phyloP scores from a whole-genome alignment of 1,140 invertebrate genomes.

The Aphelenchoides avenae region DNA sequence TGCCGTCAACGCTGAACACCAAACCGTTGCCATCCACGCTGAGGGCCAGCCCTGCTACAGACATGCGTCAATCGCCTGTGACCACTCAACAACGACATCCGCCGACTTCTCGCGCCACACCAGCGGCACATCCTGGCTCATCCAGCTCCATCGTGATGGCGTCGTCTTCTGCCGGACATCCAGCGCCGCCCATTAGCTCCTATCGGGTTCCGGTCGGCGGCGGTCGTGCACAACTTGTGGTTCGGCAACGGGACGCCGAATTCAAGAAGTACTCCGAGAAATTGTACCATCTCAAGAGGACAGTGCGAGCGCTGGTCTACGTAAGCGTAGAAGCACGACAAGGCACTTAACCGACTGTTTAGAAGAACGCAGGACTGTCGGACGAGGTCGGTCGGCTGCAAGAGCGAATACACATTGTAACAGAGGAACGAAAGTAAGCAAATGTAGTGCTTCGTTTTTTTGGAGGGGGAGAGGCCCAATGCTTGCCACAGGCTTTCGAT shows the following conservation, averaged over 20 bases:
- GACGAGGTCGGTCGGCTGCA: slow-evolving; percentile 38
- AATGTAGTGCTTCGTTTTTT: no score
- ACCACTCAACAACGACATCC: no score
- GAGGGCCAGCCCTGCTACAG: no score
- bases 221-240: slow-evolving; percentile 19
- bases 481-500: no score
- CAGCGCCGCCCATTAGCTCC: neutral
- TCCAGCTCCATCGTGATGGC: neutral
- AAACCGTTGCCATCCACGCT: no score
- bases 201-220: slow-evolving; percentile 14
- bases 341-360: no score
- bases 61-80: no score
- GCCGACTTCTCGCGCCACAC: neutral
- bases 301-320: slow-evolving; percentile 31
- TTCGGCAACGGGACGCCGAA: slow-evolving; percentile 12
- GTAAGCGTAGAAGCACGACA: slow-evolving; percentile 20
- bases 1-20: no score
- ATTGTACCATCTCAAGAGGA: slow-evolving; percentile 30
- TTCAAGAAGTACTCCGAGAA: slow-evolving; percentile 26
- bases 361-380: slow-evolving; percentile 42
- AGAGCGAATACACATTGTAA: slow-evolving; percentile 42
- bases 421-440: slow-evolving; percentile 40
- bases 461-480: no score
- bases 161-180: neutral
- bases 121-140: slow-evolving; percentile 5